Evolutionary conservation across 2,113 vertebrate species (phyloP).

Genomic region (Zapus hudsonius): DNA sequence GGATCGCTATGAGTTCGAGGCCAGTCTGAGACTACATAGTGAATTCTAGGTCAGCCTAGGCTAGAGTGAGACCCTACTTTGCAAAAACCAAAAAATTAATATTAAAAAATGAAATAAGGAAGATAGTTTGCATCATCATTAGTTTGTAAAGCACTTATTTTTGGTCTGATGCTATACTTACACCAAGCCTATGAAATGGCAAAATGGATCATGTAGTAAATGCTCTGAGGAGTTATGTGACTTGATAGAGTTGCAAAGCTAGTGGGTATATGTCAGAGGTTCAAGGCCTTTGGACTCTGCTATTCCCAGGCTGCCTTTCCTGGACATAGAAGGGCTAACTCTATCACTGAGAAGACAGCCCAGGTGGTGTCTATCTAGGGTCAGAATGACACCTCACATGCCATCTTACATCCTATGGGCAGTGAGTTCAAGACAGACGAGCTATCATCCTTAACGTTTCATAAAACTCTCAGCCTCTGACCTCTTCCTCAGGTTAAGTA

Average conservation of each 20-base stretch:
- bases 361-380: too few relatives aligned
- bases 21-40: too few relatives aligned
- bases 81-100: too few relatives aligned
- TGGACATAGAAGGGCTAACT: background rate
- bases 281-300: background rate
- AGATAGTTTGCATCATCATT: background rate
- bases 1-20: too few relatives aligned
- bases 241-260: background rate
- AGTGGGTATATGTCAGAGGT: background rate
- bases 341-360: background rate
- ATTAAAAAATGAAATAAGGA: background rate
- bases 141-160: constrained; percentile 17
- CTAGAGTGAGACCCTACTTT: too few relatives aligned
- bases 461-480: background rate
- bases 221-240: background rate
- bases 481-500: background rate
- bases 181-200: background rate
- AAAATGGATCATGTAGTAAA: background rate
- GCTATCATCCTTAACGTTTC: background rate
- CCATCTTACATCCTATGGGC: background rate
- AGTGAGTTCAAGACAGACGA: background rate
- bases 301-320: background rate
- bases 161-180: background rate
- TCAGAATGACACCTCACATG: background rate
- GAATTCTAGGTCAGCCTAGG: too few relatives aligned